A percentile compares a stretch with the other conserved stretches of the same genome.
These are phyloP conservation scores for Parnassius glacialis DNA, from an alignment of 2,888 invertebrate genomes.

Conservation along the genomic window DNA sequence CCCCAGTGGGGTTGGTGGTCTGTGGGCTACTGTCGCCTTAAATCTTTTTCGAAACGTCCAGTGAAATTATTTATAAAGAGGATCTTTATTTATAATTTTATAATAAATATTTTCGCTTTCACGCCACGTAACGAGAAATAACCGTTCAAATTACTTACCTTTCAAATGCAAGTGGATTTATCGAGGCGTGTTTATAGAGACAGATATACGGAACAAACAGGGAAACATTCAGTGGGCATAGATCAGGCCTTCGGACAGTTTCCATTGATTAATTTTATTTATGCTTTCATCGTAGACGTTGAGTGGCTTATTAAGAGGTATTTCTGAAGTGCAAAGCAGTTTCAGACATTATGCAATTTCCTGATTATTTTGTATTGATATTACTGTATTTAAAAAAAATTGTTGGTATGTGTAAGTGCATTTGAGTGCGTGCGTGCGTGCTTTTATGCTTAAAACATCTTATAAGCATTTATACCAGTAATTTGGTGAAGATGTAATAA, in stretches of 20 bases:
- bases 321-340: not conserved
- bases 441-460: too few relatives aligned
- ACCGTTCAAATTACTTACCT: conserved; percentile 24
- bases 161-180: conserved; percentile 26
- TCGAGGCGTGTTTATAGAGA: conserved; percentile 21
- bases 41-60: too few relatives aligned
- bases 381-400: too few relatives aligned
- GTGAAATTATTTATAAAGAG: conserved; percentile 2
- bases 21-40: too few relatives aligned
- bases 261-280: conserved; percentile 21
- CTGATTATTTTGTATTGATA: too few relatives aligned
- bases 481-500: too few relatives aligned
- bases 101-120: conserved; percentile 25
- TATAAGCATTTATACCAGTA: too few relatives aligned
- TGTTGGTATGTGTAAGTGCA: too few relatives aligned
- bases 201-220: conserved; percentile 25
- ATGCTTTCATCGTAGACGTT: conserved; percentile 19
- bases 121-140: conserved; percentile 14
- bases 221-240: conserved; percentile 25
- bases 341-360: too few relatives aligned
- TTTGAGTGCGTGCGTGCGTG: too few relatives aligned
- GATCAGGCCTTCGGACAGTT: conserved; percentile 22
- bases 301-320: conserved; percentile 7
- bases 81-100: not conserved
- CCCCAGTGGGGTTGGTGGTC: too few relatives aligned